Base-by-base conservation (phyloP, 2,797 vertebrate genomes). In the Danio choprae region DNA sequence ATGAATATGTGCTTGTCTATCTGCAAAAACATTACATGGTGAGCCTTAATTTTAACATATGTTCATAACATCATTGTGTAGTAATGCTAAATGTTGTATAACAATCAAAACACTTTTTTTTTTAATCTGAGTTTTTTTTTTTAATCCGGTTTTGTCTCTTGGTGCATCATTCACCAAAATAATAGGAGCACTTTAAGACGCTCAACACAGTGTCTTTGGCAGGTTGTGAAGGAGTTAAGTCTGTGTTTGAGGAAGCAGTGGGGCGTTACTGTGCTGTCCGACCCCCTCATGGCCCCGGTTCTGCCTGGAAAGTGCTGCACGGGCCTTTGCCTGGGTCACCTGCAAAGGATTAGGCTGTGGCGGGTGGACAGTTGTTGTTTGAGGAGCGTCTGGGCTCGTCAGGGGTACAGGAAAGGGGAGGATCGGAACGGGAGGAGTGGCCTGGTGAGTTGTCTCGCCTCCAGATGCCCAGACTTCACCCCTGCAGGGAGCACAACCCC, bases 351-450 rank as follows among this genome's bases (percentile, higher is more conserved):
- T 91, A 92, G 88, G 73, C 81, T 80, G 46, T 60, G 80, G 68
- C 63, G 77, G 87, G 90, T 90, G 93, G 91, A 93, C 91, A 92
- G 91, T 93, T 91, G 92, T 92, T 91, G 93, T 93, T 92, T 90
- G 90, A 94, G 89, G 81, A 91, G 87, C 89, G 89, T 91, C 92
- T 92, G 89, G 92, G 89, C 84, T 44, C 62, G 8, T 84, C 79
- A 51, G 77, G 74, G 77, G 72, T 36, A 59, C 44, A 75, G 77
- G 74, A 77, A 58, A 74, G 12, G 46, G 76, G 55, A 69, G 51
- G 44, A 60, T n/a, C 15, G 55, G 43, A 55, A 38, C 9, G 22
- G 56, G 59, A 48, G 43, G 43, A 48, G 51, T n/a, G 46, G 56
- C 40, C 44, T 18, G 5, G 68, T 68, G 63, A 79, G 75, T n/a